Percentiles rank a stretch among this genome's conserved stretches.
Evolutionary conservation across 1,140 invertebrate species (phyloP).

Genomic region (Drosophila santomea): DNA sequence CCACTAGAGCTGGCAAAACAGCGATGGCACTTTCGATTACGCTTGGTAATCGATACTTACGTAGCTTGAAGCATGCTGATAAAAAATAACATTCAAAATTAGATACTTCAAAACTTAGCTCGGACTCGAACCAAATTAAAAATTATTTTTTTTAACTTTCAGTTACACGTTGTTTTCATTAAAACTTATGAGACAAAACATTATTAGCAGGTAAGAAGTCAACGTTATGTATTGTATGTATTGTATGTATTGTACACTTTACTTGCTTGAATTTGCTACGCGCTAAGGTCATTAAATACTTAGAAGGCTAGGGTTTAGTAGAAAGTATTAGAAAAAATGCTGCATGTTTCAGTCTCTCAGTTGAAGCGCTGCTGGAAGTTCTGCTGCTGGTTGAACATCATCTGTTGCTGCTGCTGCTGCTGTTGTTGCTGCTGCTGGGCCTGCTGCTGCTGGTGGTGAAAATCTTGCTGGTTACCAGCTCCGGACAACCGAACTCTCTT

Average conservation of each 20-base stretch:
- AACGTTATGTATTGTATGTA: neutral
- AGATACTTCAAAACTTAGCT: neutral
- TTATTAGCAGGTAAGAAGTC: neutral
- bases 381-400: slow-evolving; percentile 88
- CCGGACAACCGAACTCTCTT: slow-evolving; percentile 70
- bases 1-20: neutral
- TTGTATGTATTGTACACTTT: neutral
- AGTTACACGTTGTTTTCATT: neutral
- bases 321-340: slow-evolving; percentile 27
- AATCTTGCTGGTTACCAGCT: slow-evolving; percentile 75
- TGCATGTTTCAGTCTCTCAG: slow-evolving; percentile 53
- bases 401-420: slow-evolving; percentile 75
- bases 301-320: neutral
- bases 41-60: neutral
- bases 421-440: slow-evolving; percentile 70
- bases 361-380: slow-evolving; percentile 88
- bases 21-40: neutral
- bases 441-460: slow-evolving; percentile 78
- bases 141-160: neutral
- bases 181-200: too few species aligned
- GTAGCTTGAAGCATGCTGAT: too few species aligned
- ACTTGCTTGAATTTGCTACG: neutral
- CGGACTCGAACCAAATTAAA: neutral
- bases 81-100: too few species aligned
- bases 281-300: slow-evolving; percentile 2